These are phyloP conservation scores for Synanceia verrucosa DNA, from an alignment of 2,797 vertebrate species.

Conservation along the genomic window DNA sequence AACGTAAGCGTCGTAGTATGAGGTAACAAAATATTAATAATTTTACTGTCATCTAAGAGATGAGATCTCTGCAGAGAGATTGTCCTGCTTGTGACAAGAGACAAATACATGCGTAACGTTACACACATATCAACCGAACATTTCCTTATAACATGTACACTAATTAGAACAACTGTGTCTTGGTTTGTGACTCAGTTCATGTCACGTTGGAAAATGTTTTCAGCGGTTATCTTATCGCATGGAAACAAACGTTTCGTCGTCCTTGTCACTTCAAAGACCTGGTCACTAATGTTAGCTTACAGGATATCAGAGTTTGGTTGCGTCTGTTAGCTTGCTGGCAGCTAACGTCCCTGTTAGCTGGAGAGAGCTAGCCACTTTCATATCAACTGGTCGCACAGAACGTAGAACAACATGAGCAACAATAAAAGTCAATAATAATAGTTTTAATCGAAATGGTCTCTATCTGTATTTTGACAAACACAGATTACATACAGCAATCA, in stretches of 20 bases:
- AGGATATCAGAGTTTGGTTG: not conserved
- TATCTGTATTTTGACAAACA: not conserved
- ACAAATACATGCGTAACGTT: not conserved
- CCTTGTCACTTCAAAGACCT: not conserved
- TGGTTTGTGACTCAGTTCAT: not conserved
- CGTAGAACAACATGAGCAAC: no score
- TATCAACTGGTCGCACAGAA: not conserved
- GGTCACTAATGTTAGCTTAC: not conserved
- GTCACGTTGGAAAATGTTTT: not conserved
- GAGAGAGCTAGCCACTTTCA: conserved; percentile 25
- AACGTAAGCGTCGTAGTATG: no score
- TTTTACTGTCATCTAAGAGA: not conserved
- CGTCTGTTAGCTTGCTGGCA: conserved; percentile 37
- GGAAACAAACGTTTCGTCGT: not conserved
- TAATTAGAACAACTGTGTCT: not conserved
- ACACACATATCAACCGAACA: not conserved
- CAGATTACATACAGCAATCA: not conserved
- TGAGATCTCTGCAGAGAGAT: not conserved
- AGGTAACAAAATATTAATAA: not conserved
- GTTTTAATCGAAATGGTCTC: fast-evolving
- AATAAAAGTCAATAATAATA: no score
- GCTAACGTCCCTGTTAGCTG: conserved; percentile 28
- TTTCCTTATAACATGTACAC: not conserved
- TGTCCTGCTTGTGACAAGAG: not conserved
- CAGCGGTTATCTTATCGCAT: no score